phyloP scores from a whole-genome alignment of 2,888 invertebrate species.

The Tholera decimalis region DNA sequence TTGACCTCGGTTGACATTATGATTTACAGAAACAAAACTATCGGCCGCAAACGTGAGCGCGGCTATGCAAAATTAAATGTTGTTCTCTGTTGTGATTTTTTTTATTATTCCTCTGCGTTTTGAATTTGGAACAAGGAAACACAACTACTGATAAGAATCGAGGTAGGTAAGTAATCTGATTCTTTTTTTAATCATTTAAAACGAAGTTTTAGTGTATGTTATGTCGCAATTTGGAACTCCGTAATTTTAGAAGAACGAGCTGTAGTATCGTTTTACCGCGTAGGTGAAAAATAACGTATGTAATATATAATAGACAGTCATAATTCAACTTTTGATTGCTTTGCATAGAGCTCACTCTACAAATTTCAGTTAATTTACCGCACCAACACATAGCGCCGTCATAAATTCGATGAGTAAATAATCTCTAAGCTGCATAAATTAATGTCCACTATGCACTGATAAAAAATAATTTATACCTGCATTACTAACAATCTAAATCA shows the following conservation, averaged over 20 bases:
- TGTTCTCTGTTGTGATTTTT: constrained; percentile 32
- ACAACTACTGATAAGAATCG: neutral
- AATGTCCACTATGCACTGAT: neutral
- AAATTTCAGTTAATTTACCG: neutral
- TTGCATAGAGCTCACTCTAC: neutral
- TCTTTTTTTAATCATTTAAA: too few species aligned
- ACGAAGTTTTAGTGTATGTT: too few species aligned
- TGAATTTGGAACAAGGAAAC: constrained; percentile 32
- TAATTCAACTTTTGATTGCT: neutral
- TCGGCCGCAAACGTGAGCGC: constrained; percentile 65
- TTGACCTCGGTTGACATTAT: constrained; percentile 67
- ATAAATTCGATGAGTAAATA: constrained; percentile 9
- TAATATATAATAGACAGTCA: too few species aligned
- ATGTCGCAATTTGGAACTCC: neutral
- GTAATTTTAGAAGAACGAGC: neutral
- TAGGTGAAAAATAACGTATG: too few species aligned
- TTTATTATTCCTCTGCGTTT: constrained; percentile 38
- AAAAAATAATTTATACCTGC: constrained; percentile 41
- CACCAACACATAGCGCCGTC: neutral
- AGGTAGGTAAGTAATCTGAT: too few species aligned
- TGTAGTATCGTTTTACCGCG: neutral
- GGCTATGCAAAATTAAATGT: constrained; percentile 53
- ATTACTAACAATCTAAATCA: constrained; percentile 78
- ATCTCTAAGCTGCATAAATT: neutral
- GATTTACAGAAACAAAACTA: constrained; percentile 69